Evolutionary conservation across 2,888 invertebrate species (phyloP).

Genomic region (Drosophila meridionalis): DNA sequence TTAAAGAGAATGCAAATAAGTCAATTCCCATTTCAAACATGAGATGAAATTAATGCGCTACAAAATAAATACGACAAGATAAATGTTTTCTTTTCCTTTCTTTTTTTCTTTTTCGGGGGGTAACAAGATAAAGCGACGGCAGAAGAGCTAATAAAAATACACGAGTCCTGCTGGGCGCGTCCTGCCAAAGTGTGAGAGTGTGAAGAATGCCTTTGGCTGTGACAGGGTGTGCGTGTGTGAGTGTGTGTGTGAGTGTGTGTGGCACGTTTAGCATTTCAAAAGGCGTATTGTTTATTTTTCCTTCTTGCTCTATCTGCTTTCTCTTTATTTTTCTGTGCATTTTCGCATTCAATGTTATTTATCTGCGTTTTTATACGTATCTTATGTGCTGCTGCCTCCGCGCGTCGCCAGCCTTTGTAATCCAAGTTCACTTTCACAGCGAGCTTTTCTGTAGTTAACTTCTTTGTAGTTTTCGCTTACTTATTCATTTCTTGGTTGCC

Average conservation of each 20-base stretch:
- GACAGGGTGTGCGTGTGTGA: slow-evolving; percentile 33
- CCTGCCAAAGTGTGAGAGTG: slow-evolving; percentile 66
- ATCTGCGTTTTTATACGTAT: slow-evolving; percentile 56
- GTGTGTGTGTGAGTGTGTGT: slow-evolving; percentile 31
- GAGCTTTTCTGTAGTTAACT: slow-evolving; percentile 69
- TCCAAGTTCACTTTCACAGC: slow-evolving; percentile 67
- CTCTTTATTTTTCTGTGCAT: slow-evolving; percentile 39
- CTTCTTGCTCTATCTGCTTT: slow-evolving; percentile 23
- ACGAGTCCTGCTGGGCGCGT: slow-evolving; percentile 63
- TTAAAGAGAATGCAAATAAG: slow-evolving; percentile 77
- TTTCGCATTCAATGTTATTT: slow-evolving; percentile 74
- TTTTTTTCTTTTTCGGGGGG: slow-evolving; percentile 18
- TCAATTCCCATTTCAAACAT: slow-evolving; percentile 71
- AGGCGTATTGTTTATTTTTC: slow-evolving; percentile 72
- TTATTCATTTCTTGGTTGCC: slow-evolving; percentile 58
- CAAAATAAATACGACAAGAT: slow-evolving; percentile 79
- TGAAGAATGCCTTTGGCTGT: slow-evolving; percentile 57
- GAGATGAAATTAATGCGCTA: slow-evolving; percentile 73
- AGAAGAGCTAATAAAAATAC: slow-evolving; percentile 71
- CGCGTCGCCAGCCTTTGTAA: slow-evolving; percentile 54
- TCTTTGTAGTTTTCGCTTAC: slow-evolving; percentile 72
- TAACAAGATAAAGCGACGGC: slow-evolving; percentile 61
- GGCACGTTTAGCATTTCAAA: slow-evolving; percentile 78
- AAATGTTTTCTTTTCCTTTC: slow-evolving; percentile 53
- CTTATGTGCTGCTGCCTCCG: background rate